These are phyloP conservation scores for Sminthurides aquaticus DNA, from an alignment of 2,888 invertebrate species.

Conservation along the genomic window DNA sequence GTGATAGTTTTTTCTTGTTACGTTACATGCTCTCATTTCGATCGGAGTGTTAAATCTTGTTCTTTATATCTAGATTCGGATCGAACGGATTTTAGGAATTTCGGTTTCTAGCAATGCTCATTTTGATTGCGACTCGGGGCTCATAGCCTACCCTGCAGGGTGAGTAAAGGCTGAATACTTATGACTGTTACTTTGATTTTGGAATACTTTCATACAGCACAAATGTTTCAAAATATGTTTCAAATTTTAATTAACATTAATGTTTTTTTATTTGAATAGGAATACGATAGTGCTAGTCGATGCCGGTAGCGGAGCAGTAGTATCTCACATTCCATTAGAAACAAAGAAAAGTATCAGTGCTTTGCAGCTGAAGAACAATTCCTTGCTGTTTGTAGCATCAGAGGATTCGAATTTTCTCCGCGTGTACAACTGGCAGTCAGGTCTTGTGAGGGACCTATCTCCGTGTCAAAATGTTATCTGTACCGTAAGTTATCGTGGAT, in stretches of 20 bases:
- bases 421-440: slow-evolving; percentile 42
- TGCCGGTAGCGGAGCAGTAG: slow-evolving; percentile 53
- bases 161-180: slow-evolving; percentile 54
- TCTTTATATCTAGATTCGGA: slow-evolving; percentile 80
- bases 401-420: slow-evolving; percentile 41
- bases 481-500: slow-evolving; percentile 27
- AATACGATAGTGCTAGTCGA: slow-evolving; percentile 93
- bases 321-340: slow-evolving; percentile 41
- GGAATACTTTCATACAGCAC: slow-evolving; percentile 5
- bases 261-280: slow-evolving; percentile 50
- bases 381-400: slow-evolving; percentile 40
- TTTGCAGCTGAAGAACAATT: slow-evolving; percentile 41
- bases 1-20: background rate
- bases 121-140: slow-evolving; percentile 79
- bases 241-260: background rate
- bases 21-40: slow-evolving; percentile 8
- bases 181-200: slow-evolving; percentile 5
- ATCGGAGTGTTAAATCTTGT: slow-evolving; percentile 11
- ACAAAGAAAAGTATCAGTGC: slow-evolving; percentile 40
- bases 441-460: slow-evolving; percentile 40
- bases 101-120: slow-evolving; percentile 91
- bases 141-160: slow-evolving; percentile 95
- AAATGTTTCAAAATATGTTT: slow-evolving; percentile 1
- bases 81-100: slow-evolving; percentile 88
- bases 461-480: slow-evolving; percentile 44